These are phyloP conservation scores for Antigone vipio DNA, from an alignment of 2,113 vertebrate species.

Conservation along the genomic window DNA sequence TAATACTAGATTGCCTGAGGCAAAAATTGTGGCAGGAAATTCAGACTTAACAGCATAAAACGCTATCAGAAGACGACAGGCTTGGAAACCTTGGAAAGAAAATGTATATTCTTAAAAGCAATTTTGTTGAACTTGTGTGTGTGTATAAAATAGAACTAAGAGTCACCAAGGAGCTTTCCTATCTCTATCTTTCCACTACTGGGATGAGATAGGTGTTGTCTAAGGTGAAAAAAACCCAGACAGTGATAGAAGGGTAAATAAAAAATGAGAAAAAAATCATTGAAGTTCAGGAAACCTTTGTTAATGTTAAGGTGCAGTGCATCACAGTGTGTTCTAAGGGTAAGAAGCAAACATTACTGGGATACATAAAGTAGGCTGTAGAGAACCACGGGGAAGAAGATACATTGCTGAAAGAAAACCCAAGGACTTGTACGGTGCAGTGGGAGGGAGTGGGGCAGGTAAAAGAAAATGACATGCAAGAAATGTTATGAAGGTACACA, in stretches of 20 bases:
- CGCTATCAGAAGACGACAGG: not conserved
- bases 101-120: not conserved
- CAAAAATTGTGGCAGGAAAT: not conserved
- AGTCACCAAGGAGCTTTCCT: not conserved
- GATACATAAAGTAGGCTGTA: not conserved
- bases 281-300: not conserved
- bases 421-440: not conserved
- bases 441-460: not conserved
- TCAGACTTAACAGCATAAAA: not conserved
- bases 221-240: not conserved
- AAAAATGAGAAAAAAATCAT: not conserved
- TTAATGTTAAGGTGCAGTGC: not conserved
- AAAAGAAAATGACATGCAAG: not conserved
- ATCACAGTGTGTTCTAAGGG: not conserved
- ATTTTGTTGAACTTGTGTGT: not conserved
- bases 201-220: not conserved
- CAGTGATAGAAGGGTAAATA: not conserved
- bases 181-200: not conserved
- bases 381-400: not conserved
- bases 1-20: not conserved
- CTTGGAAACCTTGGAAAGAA: not conserved
- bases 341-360: not conserved
- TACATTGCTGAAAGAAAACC: not conserved
- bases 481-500: not conserved
- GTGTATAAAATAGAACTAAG: not conserved